Base-by-base conservation (phyloP, 2,888 invertebrate species). In the Eilema depressum region DNA sequence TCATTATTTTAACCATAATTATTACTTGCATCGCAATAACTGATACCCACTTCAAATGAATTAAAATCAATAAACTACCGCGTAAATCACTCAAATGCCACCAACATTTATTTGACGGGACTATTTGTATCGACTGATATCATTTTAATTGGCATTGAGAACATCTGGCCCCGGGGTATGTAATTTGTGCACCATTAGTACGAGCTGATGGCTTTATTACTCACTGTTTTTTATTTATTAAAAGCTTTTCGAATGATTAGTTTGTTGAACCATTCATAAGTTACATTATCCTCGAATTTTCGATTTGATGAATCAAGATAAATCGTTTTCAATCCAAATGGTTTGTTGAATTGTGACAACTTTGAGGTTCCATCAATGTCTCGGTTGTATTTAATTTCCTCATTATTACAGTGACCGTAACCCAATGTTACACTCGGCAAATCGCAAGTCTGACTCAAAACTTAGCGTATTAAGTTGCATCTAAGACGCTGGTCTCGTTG, bases 401-500 rank as follows among this genome's bases (percentile, higher is more conserved):
- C 4, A 7, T 53, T 12, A 30, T 17, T 26, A 10, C 47, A 11
- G 1, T 4, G 25, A 37, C 23, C 47, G 25, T 53, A n/a, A 8
- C 10, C 20, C 20, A 47, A 47, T 7, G 7, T 47, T 47, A 47
- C 20, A 47, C 17, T n/a, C 68, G 68, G 70, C 69, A 63, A 78
- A 73, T 84, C 86, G 86, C 78, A 75, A 77, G 81, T 87, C 69
- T 81, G 61, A 0, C 8, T 20, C 20, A 30, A n/a, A 57, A 69
- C 82, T 85, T 83, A 84, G 63, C 70, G 78, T 87, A 88, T 87
- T 86, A 91, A 90, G 88, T 91, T 89, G 84, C 90, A 86, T 87
- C 88, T 90, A 91, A 93, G 93, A 91, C 90, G 86, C 80, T 82
- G 89, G 89, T 92, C 93, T 92, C 92, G 90, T 90, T 88, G 79